Evolutionary conservation across 2,113 vertebrate genomes (phyloP).

Genomic region (Mastomys coucha): DNA sequence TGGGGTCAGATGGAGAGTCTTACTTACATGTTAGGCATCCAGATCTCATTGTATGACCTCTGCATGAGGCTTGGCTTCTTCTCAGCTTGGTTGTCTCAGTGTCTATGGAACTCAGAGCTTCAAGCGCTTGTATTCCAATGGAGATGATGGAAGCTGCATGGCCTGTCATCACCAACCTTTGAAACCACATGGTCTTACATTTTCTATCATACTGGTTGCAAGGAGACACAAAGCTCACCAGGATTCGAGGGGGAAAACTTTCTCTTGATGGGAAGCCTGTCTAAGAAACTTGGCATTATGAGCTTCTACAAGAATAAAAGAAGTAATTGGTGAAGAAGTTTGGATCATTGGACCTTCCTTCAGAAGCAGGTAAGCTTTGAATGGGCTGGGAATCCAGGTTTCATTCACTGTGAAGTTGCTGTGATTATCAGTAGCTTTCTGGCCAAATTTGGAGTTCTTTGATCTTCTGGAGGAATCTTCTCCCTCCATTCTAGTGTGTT

Average conservation of each 20-base stretch:
- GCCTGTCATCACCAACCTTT: neutral
- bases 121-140: accelerated
- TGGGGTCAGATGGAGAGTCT: neutral
- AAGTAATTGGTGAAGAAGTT: neutral
- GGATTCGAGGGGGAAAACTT: neutral
- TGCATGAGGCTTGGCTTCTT: neutral
- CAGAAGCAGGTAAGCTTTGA: neutral
- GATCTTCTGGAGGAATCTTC: neutral
- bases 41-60: neutral
- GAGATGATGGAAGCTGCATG: neutral
- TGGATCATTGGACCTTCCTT: neutral
- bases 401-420: neutral
- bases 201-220: neutral
- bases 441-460: neutral
- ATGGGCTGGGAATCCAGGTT: neutral
- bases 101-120: neutral
- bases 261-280: neutral
- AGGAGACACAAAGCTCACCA: neutral
- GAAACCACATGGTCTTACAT: neutral
- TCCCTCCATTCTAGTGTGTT: neutral
- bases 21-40: neutral
- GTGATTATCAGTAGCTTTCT: neutral
- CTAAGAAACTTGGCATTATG: neutral
- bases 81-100: neutral
- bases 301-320: neutral